phyloP scores from a whole-genome alignment of 1,140 invertebrate genomes.

The Oreohelix idahoensis region DNA sequence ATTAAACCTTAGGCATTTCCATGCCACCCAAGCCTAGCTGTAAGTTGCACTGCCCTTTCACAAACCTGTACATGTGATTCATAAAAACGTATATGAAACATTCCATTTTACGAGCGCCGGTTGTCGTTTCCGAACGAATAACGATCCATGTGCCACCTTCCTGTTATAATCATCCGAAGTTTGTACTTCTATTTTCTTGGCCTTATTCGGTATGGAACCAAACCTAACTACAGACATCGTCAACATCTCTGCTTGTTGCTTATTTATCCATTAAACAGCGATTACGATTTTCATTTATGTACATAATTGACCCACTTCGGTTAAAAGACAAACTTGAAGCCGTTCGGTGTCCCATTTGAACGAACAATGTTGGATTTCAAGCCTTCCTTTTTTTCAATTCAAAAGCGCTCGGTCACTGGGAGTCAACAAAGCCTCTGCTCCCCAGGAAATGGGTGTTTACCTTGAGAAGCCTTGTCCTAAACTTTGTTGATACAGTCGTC shows the following conservation, averaged over 20 bases:
- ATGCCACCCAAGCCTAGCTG: no score
- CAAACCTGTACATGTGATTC: no score
- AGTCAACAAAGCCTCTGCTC: not conserved
- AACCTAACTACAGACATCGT: no score
- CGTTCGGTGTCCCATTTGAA: not conserved
- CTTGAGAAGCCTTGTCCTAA: not conserved
- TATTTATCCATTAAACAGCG: not conserved
- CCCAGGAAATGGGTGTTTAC: constrained; percentile 11
- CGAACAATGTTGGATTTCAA: not conserved
- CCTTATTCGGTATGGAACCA: no score
- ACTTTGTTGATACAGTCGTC: constrained; percentile 1
- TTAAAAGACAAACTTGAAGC: not conserved
- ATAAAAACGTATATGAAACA: no score
- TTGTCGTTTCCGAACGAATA: no score
- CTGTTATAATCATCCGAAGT: no score
- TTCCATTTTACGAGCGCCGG: no score
- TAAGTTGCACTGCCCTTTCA: no score
- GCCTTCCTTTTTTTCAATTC: not conserved
- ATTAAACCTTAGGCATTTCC: no score
- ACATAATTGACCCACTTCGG: not conserved
- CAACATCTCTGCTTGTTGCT: not conserved
- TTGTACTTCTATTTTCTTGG: no score
- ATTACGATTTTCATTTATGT: not conserved
- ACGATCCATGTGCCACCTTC: no score
- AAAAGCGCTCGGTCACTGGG: not conserved